phyloP scores from a whole-genome alignment of 2,888 invertebrate genomes.

The Maniola hyperantus region DNA sequence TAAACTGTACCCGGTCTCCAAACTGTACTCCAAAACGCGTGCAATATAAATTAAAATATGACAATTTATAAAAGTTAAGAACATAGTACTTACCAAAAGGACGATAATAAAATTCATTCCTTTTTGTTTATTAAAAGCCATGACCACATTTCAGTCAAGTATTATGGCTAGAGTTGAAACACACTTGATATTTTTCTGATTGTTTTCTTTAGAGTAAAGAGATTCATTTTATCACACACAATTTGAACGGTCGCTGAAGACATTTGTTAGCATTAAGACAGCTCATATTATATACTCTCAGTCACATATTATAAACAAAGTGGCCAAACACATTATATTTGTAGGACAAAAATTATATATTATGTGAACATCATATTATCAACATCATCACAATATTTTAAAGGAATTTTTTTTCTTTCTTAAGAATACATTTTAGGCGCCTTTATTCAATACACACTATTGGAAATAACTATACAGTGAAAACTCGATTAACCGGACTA shows the following conservation, averaged over 20 bases:
- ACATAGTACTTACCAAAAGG: slow-evolving; percentile 61
- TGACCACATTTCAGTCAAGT: slow-evolving; percentile 54
- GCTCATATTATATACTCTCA: slow-evolving; percentile 60
- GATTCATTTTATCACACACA: slow-evolving; percentile 51
- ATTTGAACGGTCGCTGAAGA: slow-evolving; percentile 59
- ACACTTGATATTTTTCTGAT: slow-evolving; percentile 61
- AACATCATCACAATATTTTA: too few relatives aligned
- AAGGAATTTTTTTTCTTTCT: too few relatives aligned
- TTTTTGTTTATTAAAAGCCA: slow-evolving; percentile 56
- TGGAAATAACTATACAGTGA: too few relatives aligned
- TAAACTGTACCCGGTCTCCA: too few relatives aligned
- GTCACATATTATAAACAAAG: slow-evolving; percentile 46
- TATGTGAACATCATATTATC: too few relatives aligned
- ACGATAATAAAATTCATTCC: slow-evolving; percentile 54
- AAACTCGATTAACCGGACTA: too few relatives aligned
- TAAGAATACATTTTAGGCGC: not conserved
- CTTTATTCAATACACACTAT: too few relatives aligned
- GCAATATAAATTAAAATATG: too few relatives aligned
- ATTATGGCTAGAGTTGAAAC: slow-evolving; percentile 46
- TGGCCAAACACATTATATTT: not conserved
- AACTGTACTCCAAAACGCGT: too few relatives aligned
- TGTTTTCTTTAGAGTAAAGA: slow-evolving; percentile 60
- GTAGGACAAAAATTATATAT: not conserved
- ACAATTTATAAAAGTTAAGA: slow-evolving; percentile 20
- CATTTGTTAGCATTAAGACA: slow-evolving; percentile 59